These are phyloP conservation scores for Drosophila aldrichi DNA, from an alignment of 2,888 invertebrate species.

Conservation along the genomic window DNA sequence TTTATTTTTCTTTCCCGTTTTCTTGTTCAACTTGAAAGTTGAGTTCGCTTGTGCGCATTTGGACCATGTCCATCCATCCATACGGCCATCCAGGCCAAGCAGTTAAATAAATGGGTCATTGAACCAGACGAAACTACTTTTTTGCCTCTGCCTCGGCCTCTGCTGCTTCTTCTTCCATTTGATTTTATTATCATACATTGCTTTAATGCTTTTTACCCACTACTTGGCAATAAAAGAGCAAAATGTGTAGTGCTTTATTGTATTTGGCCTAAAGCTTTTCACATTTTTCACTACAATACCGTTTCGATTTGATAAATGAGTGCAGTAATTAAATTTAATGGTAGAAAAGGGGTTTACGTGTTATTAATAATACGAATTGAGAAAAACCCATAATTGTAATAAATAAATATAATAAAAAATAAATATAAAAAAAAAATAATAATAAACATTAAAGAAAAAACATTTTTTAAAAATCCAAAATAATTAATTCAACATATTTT, in stretches of 20 bases:
- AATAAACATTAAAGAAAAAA: too few species aligned
- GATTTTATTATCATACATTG: constrained; percentile 37
- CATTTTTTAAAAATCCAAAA: too few species aligned
- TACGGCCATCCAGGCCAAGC: constrained; percentile 26
- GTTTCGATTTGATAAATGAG: constrained; percentile 5
- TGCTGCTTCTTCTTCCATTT: constrained; percentile 11
- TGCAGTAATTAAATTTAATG: constrained; percentile 22
- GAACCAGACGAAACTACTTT: constrained; percentile 35
- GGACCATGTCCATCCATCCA: constrained; percentile 30
- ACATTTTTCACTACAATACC: constrained; percentile 8
- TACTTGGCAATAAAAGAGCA: constrained; percentile 9
- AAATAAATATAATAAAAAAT: too few species aligned
- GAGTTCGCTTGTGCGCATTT: constrained; percentile 36
- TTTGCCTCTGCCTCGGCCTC: background rate
- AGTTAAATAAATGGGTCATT: constrained; percentile 55
- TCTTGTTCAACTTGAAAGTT: constrained; percentile 35
- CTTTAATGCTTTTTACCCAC: constrained; percentile 24
- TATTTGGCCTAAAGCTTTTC: constrained; percentile 12
- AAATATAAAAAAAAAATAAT: too few species aligned
- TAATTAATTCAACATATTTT: too few species aligned
- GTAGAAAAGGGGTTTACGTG: background rate
- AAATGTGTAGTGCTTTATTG: constrained; percentile 24
- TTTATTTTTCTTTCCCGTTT: background rate
- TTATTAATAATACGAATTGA: background rate
- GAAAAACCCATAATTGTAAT: too few species aligned